These are phyloP conservation scores for Hippocampus barbouri DNA, from an alignment of 2,113 vertebrate genomes.

Conservation along the genomic window DNA sequence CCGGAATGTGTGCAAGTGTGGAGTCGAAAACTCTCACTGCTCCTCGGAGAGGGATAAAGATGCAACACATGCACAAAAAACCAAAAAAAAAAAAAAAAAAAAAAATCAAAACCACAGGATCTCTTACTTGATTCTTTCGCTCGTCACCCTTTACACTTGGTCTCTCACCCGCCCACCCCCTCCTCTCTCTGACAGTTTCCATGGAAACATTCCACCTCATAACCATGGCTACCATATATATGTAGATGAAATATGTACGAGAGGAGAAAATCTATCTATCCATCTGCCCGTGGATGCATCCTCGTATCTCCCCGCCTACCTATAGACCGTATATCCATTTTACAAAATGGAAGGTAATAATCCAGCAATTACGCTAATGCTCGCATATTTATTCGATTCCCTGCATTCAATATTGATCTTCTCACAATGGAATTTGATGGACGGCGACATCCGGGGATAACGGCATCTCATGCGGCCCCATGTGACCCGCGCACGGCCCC, in stretches of 20 bases:
- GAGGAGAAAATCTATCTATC: slow-evolving; percentile 4
- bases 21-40: not conserved
- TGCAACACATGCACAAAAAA: slow-evolving; percentile 4
- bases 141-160: slow-evolving; percentile 19
- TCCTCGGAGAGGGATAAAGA: not conserved
- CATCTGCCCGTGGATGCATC: not conserved
- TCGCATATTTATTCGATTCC: slow-evolving; percentile 22
- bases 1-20: not conserved
- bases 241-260: slow-evolving; percentile 1
- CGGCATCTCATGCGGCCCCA: slow-evolving; percentile 26
- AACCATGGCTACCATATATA: slow-evolving; percentile 39
- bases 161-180: slow-evolving; percentile 13
- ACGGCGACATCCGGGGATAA: slow-evolving; percentile 29
- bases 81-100: too few relatives aligned
- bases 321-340: not conserved
- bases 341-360: slow-evolving; percentile 8
- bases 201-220: slow-evolving; percentile 65
- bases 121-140: slow-evolving; percentile 32
- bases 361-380: slow-evolving; percentile 27
- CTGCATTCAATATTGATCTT: slow-evolving; percentile 53
- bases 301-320: too few relatives aligned
- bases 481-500: slow-evolving; percentile 28
- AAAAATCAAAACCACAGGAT: not conserved
- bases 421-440: slow-evolving; percentile 23
- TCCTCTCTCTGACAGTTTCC: slow-evolving; percentile 59